A percentile compares a stretch with the other conserved stretches of the same genome.
Conservation (phyloP, 2,888 invertebrate species). For the Serripes groenlandicus region DNA sequence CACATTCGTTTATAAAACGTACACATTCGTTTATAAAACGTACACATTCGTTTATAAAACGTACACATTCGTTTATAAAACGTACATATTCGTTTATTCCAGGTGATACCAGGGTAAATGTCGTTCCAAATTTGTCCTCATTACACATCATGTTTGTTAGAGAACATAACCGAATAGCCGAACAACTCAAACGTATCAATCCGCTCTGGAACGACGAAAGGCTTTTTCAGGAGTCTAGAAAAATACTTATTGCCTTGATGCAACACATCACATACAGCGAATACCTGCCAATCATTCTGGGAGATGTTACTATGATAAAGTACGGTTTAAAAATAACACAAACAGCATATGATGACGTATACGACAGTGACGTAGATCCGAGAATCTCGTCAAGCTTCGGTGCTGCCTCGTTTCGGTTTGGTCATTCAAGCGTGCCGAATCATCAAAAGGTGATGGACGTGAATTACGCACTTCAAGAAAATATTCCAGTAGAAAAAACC, state of each 20-base stretch:
- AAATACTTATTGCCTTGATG: slow-evolving; percentile 92
- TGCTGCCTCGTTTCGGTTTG: slow-evolving; percentile 50
- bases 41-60: no score
- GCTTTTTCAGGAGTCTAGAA: slow-evolving; percentile 86
- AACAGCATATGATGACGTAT: slow-evolving; percentile 9
- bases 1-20: no score
- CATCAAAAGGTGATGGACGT: slow-evolving; percentile 16
- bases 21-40: no score
- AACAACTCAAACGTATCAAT: slow-evolving; percentile 92
- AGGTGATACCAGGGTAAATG: slow-evolving; percentile 94
- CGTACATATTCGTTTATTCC: no score
- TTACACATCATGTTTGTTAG: slow-evolving; percentile 91
- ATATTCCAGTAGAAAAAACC: slow-evolving; percentile 29
- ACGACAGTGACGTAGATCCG: slow-evolving; percentile 32
- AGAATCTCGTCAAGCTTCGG: slow-evolving; percentile 38
- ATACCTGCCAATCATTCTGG: slow-evolving; percentile 92
- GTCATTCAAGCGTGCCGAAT: slow-evolving; percentile 44
- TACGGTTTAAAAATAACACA: slow-evolving; percentile 25
- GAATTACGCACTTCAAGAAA: not conserved
- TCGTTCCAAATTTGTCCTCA: slow-evolving; percentile 94
- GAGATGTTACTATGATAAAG: slow-evolving; percentile 30
- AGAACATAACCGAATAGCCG: slow-evolving; percentile 96
- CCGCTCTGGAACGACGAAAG: slow-evolving; percentile 91
- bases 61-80: no score
- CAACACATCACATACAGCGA: slow-evolving; percentile 86